Evolutionary conservation across 2,113 vertebrate species (phyloP), one percentile per base, ranked within the genome.

Genomic region (Pterocles burchelli): DNA sequence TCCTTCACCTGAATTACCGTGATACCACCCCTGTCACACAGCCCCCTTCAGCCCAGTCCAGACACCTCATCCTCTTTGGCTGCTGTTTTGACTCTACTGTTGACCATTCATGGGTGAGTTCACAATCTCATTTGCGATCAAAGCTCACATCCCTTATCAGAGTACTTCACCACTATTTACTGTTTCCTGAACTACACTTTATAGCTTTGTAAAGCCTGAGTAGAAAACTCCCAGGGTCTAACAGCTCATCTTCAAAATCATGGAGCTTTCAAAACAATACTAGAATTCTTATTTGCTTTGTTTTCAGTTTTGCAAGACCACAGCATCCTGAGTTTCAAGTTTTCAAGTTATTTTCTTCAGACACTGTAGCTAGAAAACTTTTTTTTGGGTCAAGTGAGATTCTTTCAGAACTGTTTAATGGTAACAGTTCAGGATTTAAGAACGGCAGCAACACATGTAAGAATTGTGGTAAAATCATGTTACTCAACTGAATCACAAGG

Each of bases 21-120:
- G 7, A 57, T 31, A 67, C 7, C 6, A 13, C 15, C 7, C 15
- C 14, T 55, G 48, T 67, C 52, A 62, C 21, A 46, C 8, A 24
- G 28, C 46, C 3, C 7, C 31, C 70, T 59, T 70, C 33, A 52
- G 57, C 3, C 13, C 65, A 65, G 15, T 22, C n/a, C 28, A 11
- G 11, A 48, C 52, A 28, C 4, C 2, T 33, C 18, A 15, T 24
- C 34, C 24, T 71, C 74, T 26, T 22, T 57, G 33, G 9, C 13
- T 33, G 14, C 31, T 48, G 9, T 24, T 88, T 55, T 73, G 17
- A 76, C 13, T 46, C 25, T 88, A 6, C 20, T 67, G 31, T 43
- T 70, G 49, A 59, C 19, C 38, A 29, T 0, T 1, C 10, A 33
- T 3, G 41, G 16, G 13, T 1, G 0, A 7, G 4, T 58, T 78